A percentile compares a stretch with the other conserved stretches of the same genome.
These are phyloP conservation scores for Cremastinae sp. DNA, from an alignment of 2,888 invertebrate genomes.

Conservation along the genomic window DNA sequence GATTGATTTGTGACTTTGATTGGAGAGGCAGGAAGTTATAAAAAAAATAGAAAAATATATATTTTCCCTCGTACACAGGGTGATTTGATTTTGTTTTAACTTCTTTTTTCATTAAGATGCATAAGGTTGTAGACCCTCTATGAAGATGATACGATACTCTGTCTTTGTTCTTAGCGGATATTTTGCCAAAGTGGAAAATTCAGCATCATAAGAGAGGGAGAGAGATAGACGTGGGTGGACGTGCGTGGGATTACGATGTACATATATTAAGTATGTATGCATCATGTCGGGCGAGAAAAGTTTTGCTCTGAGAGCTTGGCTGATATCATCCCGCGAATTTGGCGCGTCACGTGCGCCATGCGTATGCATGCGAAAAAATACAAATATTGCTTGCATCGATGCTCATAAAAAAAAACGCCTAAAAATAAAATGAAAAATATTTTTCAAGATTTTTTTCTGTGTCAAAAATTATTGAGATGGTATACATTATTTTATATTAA, in stretches of 20 bases:
- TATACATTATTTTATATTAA: no score
- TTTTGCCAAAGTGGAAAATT: constrained; percentile 50
- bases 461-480: no score
- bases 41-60: constrained; percentile 9
- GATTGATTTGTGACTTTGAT: background rate
- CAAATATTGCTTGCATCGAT: background rate
- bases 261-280: constrained; percentile 9
- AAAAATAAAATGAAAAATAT: background rate
- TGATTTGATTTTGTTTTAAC: background rate
- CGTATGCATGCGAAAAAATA: background rate
- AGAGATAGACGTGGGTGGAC: constrained; percentile 39
- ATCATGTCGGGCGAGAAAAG: constrained; percentile 34
- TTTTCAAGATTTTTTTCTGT: no score
- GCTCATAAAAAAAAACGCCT: background rate
- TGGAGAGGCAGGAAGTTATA: background rate
- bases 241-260: constrained; percentile 44
- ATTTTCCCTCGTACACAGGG: background rate
- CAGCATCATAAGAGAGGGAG: constrained; percentile 12
- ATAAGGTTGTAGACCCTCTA: constrained; percentile 4
- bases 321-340: constrained; percentile 53
- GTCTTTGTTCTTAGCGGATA: constrained; percentile 17
- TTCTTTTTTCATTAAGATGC: background rate
- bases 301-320: constrained; percentile 31
- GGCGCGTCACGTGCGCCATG: background rate
- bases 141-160: constrained; percentile 7